These are phyloP conservation scores for Tiaroga cobitis DNA, from an alignment of 2,797 vertebrate genomes.

Conservation along the genomic window DNA sequence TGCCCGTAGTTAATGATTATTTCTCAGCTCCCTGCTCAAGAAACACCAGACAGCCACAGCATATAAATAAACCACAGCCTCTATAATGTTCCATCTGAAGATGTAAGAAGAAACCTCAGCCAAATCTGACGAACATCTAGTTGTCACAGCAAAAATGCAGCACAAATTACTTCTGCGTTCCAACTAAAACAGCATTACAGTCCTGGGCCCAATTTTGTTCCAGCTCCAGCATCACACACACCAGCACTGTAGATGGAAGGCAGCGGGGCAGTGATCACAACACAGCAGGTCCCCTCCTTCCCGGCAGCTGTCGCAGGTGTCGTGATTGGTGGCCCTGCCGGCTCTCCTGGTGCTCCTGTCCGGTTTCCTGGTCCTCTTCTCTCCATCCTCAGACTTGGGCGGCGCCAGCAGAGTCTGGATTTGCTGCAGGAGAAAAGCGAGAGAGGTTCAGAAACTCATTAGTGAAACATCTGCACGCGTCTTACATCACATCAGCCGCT, in stretches of 20 bases:
- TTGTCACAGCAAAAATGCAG: not conserved
- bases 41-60: not conserved
- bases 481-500: slow-evolving; percentile 13
- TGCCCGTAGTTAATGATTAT: not conserved
- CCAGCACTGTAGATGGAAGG: slow-evolving; percentile 99
- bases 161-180: not conserved
- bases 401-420: slow-evolving; percentile 96
- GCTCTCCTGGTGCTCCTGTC: slow-evolving; percentile 92
- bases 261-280: slow-evolving; percentile 96
- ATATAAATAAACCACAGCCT: slow-evolving; percentile 9
- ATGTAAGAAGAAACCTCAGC: not conserved
- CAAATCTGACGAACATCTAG: slow-evolving; percentile 1
- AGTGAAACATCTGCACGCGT: slow-evolving; percentile 28
- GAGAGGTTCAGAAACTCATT: slow-evolving; percentile 4
- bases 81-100: not conserved
- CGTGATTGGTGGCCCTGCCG: slow-evolving; percentile 95
- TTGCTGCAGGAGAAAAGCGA: slow-evolving; percentile 78
- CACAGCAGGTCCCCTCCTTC: slow-evolving; percentile 96
- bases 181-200: not conserved
- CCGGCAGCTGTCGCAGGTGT: slow-evolving; percentile 97
- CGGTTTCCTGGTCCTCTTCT: slow-evolving; percentile 90
- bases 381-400: slow-evolving; percentile 93
- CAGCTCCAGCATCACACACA: slow-evolving; percentile 61
- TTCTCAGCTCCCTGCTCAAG: slow-evolving; percentile 10
- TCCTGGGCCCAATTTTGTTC: not conserved